These are phyloP conservation scores for Aptenodytes forsteri DNA, from an alignment of 2,113 vertebrate species.

Conservation along the genomic window DNA sequence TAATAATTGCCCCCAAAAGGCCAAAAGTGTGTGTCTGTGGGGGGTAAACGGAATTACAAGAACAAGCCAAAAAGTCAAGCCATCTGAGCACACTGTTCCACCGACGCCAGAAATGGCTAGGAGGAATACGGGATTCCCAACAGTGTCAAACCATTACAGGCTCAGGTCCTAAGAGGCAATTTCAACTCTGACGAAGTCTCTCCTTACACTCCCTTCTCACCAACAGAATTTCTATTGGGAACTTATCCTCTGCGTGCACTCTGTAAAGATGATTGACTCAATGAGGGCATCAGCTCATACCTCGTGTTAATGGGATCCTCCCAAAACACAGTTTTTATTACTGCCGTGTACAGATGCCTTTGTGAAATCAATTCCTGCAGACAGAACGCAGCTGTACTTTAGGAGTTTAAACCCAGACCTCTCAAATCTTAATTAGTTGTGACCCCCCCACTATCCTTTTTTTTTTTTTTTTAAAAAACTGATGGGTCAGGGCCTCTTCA, in stretches of 20 bases:
- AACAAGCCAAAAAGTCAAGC: neutral
- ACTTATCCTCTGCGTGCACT: neutral
- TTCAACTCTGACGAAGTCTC: neutral
- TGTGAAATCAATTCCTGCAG: neutral
- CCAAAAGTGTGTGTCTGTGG: neutral
- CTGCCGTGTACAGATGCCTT: neutral
- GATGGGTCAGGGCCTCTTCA: neutral
- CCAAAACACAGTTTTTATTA: neutral
- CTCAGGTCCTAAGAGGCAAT: neutral
- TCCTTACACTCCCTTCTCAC: neutral
- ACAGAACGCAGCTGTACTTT: neutral
- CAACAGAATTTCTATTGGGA: neutral
- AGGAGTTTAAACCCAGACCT: neutral
- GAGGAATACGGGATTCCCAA: fast-evolving
- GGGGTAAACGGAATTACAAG: neutral
- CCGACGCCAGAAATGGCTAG: neutral
- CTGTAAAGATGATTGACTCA: neutral
- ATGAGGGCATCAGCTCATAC: neutral
- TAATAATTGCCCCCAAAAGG: neutral
- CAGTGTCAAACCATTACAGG: neutral
- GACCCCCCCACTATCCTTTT: neutral
- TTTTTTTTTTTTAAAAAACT: neutral
- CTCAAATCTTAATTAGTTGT: neutral
- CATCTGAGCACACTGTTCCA: neutral
- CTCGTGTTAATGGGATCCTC: neutral